Conservation (phyloP, 1,140 invertebrate species). For the Pristionchus pacificus region DNA sequence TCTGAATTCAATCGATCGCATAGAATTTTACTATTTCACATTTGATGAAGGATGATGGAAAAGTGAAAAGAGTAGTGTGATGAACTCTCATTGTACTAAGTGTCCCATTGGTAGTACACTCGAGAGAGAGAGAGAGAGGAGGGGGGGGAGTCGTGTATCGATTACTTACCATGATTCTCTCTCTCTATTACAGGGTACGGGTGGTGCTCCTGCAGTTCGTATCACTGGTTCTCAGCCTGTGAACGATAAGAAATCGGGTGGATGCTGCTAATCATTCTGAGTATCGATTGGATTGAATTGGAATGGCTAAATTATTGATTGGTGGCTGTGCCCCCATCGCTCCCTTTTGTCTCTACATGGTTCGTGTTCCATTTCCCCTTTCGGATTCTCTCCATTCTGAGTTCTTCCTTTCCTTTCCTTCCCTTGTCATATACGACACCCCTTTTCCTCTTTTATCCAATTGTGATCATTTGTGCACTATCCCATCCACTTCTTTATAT, state of each 20-base stretch:
- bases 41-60: no score
- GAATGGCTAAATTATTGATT: neutral
- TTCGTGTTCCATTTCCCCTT: constrained; percentile 4
- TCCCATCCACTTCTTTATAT: no score
- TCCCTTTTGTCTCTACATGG: neutral
- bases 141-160: no score
- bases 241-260: constrained; percentile 55
- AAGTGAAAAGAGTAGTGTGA: no score
- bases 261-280: constrained; percentile 49
- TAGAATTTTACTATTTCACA: no score
- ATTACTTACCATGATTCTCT: no score
- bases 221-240: constrained; percentile 57
- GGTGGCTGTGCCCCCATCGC: neutral
- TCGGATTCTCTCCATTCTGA: neutral
- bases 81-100: no score
- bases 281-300: neutral
- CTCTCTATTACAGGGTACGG: constrained; percentile 61
- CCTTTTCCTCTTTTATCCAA: no score
- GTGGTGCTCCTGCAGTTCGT: constrained; percentile 50
- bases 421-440: constrained; percentile 3
- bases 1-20: no score
- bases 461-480: no score
- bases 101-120: neutral
- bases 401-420: neutral
- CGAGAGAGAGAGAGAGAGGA: no score